phyloP scores from a whole-genome alignment of 2,113 vertebrate genomes.

The Gambusia affinis region DNA sequence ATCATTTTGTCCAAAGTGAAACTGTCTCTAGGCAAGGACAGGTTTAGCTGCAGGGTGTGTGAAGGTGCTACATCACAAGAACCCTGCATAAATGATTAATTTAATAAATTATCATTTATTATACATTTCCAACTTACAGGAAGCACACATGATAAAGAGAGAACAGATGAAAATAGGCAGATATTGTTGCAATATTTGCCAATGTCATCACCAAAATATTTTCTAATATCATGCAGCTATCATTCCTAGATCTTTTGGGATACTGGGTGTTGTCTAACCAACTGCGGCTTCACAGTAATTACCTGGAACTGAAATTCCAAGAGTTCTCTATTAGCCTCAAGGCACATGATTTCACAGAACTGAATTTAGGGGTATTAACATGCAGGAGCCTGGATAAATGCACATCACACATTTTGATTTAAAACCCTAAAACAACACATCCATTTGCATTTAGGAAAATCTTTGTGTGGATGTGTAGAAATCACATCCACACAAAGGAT shows the following conservation, averaged over 20 bases:
- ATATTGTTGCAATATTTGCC: too few relatives aligned
- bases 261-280: neutral
- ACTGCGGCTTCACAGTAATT: neutral
- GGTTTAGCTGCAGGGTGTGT: neutral
- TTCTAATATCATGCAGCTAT: too few relatives aligned
- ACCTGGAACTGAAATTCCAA: neutral
- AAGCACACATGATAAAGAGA: too few relatives aligned
- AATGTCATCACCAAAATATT: too few relatives aligned
- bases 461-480: too few relatives aligned
- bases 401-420: too few relatives aligned
- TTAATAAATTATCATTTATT: neutral
- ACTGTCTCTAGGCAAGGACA: neutral
- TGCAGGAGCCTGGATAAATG: neutral
- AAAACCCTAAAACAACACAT: too few relatives aligned
- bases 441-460: too few relatives aligned
- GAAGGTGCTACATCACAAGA: neutral
- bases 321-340: neutral
- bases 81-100: neutral
- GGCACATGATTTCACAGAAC: neutral
- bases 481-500: too few relatives aligned
- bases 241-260: too few relatives aligned
- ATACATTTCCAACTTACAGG: too few relatives aligned
- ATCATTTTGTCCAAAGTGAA: neutral
- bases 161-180: too few relatives aligned
- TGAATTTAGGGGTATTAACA: neutral